A percentile compares a stretch with the other conserved stretches of the same genome.
phyloP scores from a whole-genome alignment of 35 echinoderm and acorn worm species.

The Apostichopus parvimensis region DNA sequence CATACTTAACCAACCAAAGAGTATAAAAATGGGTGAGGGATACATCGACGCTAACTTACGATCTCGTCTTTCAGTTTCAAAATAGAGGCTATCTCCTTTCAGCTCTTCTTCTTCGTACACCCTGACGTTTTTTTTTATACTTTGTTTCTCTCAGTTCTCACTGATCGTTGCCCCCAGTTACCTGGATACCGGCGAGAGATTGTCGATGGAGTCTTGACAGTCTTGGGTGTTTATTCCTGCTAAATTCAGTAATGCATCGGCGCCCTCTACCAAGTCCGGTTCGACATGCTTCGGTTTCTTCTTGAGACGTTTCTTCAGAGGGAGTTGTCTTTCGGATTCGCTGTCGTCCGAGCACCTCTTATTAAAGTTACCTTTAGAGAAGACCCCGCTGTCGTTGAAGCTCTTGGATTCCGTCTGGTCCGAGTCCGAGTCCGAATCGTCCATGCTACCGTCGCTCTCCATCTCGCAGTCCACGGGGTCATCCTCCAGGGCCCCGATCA shows the following conservation, averaged over 20 bases:
- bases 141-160: not conserved
- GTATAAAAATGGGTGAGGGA: too few relatives aligned
- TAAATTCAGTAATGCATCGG: slow-evolving; percentile 78
- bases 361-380: slow-evolving; percentile 48
- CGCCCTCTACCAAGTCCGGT: slow-evolving; percentile 67
- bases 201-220: not conserved
- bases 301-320: slow-evolving; percentile 73
- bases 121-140: not conserved
- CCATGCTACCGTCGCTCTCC: slow-evolving; percentile 62
- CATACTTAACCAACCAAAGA: too few relatives aligned
- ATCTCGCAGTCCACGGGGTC: slow-evolving; percentile 90
- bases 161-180: not conserved
- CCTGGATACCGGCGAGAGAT: slow-evolving; percentile 35
- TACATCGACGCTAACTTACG: too few relatives aligned
- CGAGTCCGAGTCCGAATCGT: slow-evolving; percentile 63
- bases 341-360: slow-evolving; percentile 17
- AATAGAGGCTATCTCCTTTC: too few relatives aligned
- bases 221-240: slow-evolving; percentile 75
- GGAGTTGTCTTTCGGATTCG: slow-evolving; percentile 50
- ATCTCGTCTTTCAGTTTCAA: too few relatives aligned
- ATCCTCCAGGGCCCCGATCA: slow-evolving; percentile 54
- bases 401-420: slow-evolving; percentile 58
- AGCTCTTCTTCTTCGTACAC: not conserved
- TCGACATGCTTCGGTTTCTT: not conserved
- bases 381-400: slow-evolving; percentile 66